These are phyloP conservation scores for Barbus barbus DNA, from an alignment of 2,113 vertebrate genomes.

Conservation along the genomic window DNA sequence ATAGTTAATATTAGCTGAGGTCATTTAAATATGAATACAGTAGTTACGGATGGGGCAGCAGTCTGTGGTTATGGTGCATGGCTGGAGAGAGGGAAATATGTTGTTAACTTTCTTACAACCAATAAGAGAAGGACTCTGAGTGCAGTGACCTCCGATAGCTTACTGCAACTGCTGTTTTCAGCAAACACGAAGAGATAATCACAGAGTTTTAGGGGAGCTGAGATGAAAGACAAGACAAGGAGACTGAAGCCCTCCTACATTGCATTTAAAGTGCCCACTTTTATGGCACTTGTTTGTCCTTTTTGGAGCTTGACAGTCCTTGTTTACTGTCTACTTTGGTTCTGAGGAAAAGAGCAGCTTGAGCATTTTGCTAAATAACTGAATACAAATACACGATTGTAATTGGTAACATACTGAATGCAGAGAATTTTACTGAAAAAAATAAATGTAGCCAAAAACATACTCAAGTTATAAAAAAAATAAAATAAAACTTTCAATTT, in stretches of 20 bases:
- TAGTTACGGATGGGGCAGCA: too few relatives aligned
- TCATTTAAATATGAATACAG: not conserved
- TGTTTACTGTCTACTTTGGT: not conserved
- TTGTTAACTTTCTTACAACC: not conserved
- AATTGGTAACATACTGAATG: not conserved
- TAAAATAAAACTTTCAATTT: too few relatives aligned
- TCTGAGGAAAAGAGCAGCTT: not conserved
- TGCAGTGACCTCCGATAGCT: not conserved
- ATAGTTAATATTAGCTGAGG: not conserved
- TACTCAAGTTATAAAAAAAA: too few relatives aligned
- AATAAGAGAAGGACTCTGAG: not conserved
- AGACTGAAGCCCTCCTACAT: not conserved
- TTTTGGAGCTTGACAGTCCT: not conserved
- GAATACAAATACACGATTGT: not conserved
- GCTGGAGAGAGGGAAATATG: not conserved
- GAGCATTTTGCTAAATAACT: not conserved
- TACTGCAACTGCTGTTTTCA: constrained; percentile 10
- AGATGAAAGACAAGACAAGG: constrained; percentile 18
- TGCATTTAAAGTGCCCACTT: not conserved
- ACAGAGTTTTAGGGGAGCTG: not conserved
- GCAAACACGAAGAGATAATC: constrained; percentile 15
- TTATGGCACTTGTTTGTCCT: constrained; percentile 11
- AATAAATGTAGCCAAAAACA: too few relatives aligned
- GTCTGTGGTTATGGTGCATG: not conserved
- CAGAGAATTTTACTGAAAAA: not conserved